A percentile compares a stretch with the other conserved stretches of the same genome.
These are phyloP conservation scores for Nemurella pictetii DNA, from an alignment of 2,888 invertebrate species.

Conservation along the genomic window DNA sequence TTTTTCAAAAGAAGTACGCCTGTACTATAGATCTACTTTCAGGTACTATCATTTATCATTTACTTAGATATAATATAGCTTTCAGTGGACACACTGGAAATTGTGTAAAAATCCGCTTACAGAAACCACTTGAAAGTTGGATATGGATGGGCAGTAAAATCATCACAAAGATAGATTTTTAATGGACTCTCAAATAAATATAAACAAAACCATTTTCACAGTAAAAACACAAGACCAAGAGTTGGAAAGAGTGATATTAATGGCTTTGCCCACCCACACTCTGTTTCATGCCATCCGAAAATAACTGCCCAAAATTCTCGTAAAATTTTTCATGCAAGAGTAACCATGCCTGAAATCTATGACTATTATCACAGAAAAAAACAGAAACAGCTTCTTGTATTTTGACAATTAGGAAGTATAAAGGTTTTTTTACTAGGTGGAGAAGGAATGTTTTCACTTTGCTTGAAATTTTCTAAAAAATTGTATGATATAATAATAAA, in stretches of 20 bases:
- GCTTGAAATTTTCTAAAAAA: too few species aligned
- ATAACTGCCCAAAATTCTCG: neutral
- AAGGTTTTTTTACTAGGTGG: too few species aligned
- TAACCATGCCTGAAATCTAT: conserved; percentile 6
- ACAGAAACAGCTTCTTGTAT: too few species aligned
- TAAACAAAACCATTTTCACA: conserved; percentile 7
- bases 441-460: too few species aligned
- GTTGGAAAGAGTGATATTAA: neutral
- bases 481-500: too few species aligned
- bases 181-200: neutral
- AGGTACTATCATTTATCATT: too few species aligned
- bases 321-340: neutral
- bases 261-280: conserved; percentile 10
- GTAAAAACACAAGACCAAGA: neutral
- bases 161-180: neutral
- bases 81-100: too few species aligned
- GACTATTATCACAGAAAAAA: too few species aligned
- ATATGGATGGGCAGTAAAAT: neutral
- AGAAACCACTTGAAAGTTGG: neutral
- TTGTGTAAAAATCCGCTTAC: neutral
- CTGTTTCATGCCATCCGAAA: neutral
- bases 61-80: too few species aligned
- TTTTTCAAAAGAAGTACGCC: too few species aligned
- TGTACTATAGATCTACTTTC: too few species aligned
- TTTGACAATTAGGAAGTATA: too few species aligned